Percentiles rank a stretch among this genome's conserved stretches.
phyloP scores from a whole-genome alignment of 1,140 invertebrate species.

The Hyposmocoma kahamanoa region DNA sequence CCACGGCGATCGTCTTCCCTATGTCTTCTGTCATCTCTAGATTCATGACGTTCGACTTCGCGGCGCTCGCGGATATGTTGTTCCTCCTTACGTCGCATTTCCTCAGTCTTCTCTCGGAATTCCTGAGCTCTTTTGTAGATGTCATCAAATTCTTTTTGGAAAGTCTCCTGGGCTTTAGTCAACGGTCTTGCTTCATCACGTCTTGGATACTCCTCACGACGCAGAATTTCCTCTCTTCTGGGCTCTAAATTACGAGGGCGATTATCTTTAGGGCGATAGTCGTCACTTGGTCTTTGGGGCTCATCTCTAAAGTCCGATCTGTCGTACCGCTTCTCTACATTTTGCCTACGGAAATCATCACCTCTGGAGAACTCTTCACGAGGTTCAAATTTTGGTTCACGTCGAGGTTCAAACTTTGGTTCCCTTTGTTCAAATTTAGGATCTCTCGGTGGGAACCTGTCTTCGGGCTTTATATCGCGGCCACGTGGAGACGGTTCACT shows the following conservation, averaged over 20 bases:
- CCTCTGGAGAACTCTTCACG: slow-evolving; percentile 19
- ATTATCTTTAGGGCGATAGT: neutral
- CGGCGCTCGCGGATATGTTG: slow-evolving; percentile 9
- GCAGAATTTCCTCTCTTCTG: slow-evolving; percentile 24
- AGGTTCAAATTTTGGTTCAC: slow-evolving; percentile 11
- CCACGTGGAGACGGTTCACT: neutral
- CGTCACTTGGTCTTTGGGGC: neutral
- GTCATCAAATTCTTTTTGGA: slow-evolving; percentile 53
- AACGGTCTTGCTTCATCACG: slow-evolving; percentile 23
- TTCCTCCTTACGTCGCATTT: slow-evolving; percentile 16
- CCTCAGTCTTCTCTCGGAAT: slow-evolving; percentile 45
- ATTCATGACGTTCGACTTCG: neutral
- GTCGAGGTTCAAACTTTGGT: slow-evolving; percentile 13
- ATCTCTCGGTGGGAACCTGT: slow-evolving; percentile 5
- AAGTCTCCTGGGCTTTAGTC: neutral
- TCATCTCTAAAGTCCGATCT: slow-evolving; percentile 7
- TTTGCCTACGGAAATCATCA: slow-evolving; percentile 18
- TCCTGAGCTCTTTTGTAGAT: slow-evolving; percentile 50
- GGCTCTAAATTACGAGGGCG: too few species aligned
- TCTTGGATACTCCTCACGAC: slow-evolving; percentile 20
- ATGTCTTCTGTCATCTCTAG: neutral
- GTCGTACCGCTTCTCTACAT: neutral
- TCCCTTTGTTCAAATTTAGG: slow-evolving; percentile 8
- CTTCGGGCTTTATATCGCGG: neutral
- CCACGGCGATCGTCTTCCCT: neutral